Evolutionary conservation across 2,797 vertebrate species (phyloP).

Genomic region (Myoxocephalus aenaeus): DNA sequence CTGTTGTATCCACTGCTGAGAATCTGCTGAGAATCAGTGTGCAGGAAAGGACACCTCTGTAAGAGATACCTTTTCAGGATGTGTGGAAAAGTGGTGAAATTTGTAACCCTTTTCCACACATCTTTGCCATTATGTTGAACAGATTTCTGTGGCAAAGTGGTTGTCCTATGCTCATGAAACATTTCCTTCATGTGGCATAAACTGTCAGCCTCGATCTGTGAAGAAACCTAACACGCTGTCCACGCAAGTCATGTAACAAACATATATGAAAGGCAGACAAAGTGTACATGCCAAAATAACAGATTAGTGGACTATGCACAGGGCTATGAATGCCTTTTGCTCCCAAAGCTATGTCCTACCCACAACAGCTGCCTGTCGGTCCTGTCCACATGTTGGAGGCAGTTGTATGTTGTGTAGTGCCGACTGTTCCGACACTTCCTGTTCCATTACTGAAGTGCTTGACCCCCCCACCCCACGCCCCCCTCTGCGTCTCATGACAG

Average conservation of each 20-base stretch:
- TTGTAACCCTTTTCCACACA: slow-evolving; percentile 49
- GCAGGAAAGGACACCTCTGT: slow-evolving; percentile 56
- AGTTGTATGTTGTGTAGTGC: slow-evolving; percentile 76
- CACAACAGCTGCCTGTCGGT: slow-evolving; percentile 83
- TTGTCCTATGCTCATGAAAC: slow-evolving; percentile 9
- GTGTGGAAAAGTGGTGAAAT: slow-evolving; percentile 63
- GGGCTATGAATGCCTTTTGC: slow-evolving; percentile 56
- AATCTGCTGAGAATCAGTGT: slow-evolving; percentile 63
- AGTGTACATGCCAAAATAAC: slow-evolving; percentile 54
- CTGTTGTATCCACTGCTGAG: slow-evolving; percentile 59
- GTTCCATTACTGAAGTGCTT: slow-evolving; percentile 83
- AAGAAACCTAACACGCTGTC: slow-evolving; percentile 7
- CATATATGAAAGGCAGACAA: slow-evolving; percentile 40
- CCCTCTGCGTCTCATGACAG: slow-evolving; percentile 71
- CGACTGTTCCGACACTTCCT: slow-evolving; percentile 83
- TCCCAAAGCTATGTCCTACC: slow-evolving; percentile 63
- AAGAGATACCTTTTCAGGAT: slow-evolving; percentile 63
- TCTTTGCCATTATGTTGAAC: slow-evolving; percentile 31
- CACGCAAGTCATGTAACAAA: slow-evolving; percentile 23
- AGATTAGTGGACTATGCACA: slow-evolving; percentile 48
- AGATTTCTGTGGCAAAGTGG: slow-evolving; percentile 25
- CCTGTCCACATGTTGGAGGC: slow-evolving; percentile 78
- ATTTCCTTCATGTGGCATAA: slow-evolving; percentile 10
- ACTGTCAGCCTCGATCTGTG: slow-evolving; percentile 17
- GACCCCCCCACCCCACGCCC: slow-evolving; percentile 71